phyloP scores from a whole-genome alignment of 2,113 vertebrate genomes.

The Strix uralensis region DNA sequence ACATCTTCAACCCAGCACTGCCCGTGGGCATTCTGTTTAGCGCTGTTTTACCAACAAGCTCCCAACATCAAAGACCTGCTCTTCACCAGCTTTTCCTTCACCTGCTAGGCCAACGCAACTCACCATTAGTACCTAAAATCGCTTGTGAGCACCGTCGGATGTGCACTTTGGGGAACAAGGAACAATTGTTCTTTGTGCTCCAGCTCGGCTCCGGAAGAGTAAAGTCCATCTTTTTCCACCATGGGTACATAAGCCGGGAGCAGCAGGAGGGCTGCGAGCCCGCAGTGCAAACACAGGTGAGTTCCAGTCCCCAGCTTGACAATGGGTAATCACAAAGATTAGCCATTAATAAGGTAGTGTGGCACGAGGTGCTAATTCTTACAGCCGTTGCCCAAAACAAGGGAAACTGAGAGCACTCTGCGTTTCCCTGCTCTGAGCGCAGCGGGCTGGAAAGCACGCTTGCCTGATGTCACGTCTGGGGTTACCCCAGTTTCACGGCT shows the following conservation, averaged over 20 bases:
- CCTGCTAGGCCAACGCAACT: background rate
- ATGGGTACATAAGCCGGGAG: background rate
- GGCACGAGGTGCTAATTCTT: background rate
- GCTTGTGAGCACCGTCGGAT: background rate
- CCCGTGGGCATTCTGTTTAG: rapidly evolving
- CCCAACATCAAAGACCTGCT: background rate
- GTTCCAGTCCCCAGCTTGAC: background rate
- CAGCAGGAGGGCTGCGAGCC: background rate
- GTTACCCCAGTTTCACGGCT: background rate
- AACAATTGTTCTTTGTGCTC: background rate
- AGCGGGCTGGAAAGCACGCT: rapidly evolving
- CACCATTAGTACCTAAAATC: rapidly evolving
- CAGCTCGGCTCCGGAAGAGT: background rate
- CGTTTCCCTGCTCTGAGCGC: rapidly evolving
- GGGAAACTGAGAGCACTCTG: rapidly evolving
- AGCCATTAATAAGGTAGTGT: background rate
- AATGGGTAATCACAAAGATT: background rate
- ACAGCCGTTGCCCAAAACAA: background rate
- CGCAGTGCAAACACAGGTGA: constrained; percentile 12
- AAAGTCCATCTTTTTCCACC: background rate
- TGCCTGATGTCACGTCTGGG: background rate
- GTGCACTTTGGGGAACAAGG: background rate
- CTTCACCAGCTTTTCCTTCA: background rate
- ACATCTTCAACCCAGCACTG: background rate
- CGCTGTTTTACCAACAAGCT: rapidly evolving